Base-by-base conservation (phyloP, 2,797 vertebrate species). In the Microctenopoma steveboyesi region DNA sequence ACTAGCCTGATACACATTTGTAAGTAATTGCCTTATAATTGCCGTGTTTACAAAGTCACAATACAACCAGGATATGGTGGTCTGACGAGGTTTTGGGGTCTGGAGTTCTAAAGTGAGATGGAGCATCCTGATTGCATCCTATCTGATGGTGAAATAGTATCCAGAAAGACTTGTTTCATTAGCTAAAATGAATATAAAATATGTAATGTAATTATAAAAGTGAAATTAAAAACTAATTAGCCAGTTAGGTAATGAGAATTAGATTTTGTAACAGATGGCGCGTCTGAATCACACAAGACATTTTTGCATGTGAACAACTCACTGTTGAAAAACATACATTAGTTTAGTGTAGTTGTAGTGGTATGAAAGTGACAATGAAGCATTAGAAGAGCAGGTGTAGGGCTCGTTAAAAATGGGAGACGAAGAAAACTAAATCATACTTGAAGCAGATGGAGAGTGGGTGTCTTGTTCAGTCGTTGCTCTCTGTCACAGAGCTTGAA, bases 91-190 rank as follows among this genome's bases (percentile, higher is more conserved):
- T 56, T 37, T 52, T 18, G 59, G 57, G 27, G 49, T 28, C 46
- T 42, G 13, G 43, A n/a, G 3, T 54, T 28, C 46, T 60, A 22
- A 22, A 47, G 37, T 37, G 35, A 37, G 35, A 37, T 37, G 65
- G 25, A 43, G 50, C 50, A 51, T 46, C 22, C 51, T 69, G 78
- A 88, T 82, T 84, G 74, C 48, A 88, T 75, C 48, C 52, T 76
- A 68, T 74, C 64, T 35, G 22, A 42, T 37, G 5, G 64, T 57
- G 51, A 64, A 81, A 68, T 69, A 46, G 39, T 85, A 86, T 85
- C 48, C 54, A 30, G 58, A 14, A 49, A 69, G 65, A 69, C 51
- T 71, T 69, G 59, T 85, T 82, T 76, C 65, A 55, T 76, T 72
- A 49, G 22, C 54, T 77, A 9, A 62, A 83, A 78, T 69, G 54